phyloP scores from a whole-genome alignment of 2,888 invertebrate species.

The Lymantria dispar region DNA sequence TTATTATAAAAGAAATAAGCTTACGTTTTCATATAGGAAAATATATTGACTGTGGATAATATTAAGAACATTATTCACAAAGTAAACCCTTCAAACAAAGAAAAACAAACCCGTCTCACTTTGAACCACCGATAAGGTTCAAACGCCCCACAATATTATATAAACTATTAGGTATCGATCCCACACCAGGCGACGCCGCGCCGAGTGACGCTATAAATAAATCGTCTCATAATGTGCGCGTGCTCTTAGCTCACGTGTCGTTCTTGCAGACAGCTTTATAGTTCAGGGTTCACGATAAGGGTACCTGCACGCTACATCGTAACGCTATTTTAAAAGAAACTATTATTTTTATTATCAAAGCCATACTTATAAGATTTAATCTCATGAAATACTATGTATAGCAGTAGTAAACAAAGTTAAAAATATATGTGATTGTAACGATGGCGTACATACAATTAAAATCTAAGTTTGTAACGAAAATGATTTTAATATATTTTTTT shows the following conservation, averaged over 20 bases:
- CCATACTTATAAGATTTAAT: no score
- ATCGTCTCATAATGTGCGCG: conserved; percentile 9
- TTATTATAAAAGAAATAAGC: no score
- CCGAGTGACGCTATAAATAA: conserved; percentile 21
- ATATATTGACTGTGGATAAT: neutral
- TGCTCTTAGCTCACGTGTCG: conserved; percentile 5
- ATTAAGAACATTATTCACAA: neutral
- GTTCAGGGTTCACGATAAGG: conserved; percentile 2
- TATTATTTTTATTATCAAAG: no score
- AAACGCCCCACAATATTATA: conserved; percentile 3
- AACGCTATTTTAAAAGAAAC: no score
- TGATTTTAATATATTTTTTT: no score
- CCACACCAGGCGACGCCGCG: neutral
- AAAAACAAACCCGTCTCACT: neutral
- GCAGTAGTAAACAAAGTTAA: no score
- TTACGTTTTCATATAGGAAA: neutral
- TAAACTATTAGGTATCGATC: conserved; percentile 7
- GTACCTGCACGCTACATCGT: neutral
- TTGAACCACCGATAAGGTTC: neutral
- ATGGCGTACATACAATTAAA: no score
- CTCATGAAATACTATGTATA: no score
- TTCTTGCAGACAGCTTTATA: conserved; percentile 29
- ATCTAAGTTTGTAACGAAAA: no score
- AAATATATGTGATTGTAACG: no score
- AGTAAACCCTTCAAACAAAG: neutral